Evolutionary conservation across 2,888 invertebrate species (phyloP), one percentile per base, ranked within the genome.

Genomic region (Apodemia duryi): DNA sequence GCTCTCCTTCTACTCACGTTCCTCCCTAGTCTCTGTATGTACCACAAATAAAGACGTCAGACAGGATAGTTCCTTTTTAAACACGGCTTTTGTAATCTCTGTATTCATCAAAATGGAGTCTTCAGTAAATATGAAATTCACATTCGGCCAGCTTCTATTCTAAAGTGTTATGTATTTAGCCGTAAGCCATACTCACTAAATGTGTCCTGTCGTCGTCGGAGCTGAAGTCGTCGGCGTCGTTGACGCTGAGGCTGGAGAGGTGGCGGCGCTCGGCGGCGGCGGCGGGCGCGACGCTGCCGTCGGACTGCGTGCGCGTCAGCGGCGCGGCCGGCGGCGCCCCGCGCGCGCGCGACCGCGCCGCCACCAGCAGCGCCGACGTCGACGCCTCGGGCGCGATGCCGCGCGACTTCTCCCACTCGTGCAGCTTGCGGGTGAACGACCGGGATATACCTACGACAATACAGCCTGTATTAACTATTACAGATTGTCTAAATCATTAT

Each of bases 351-450:
- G 38, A 38, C 6, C 81, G 76, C 1, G 92, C 92, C 29, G 91
- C 91, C 1, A 83, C 94, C 2, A 97, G 89, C 0, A 97, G 85
- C 0, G 97, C 96, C 72, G 97, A 96, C 0, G 97, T 97, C 0
- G 97, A 97, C 0, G 95, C 95, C 82, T 97, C 97, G 0, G 97
- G 97, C 0, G 95, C 95, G 67, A 97, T 97, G 1, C 97, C 97
- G 68, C 95, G 92, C n/a, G 96, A 95, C 76, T 97, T 96, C 80
- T 97, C 96, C 98, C 98, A 98, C 81, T 98, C 97, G 82, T 97
- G 97, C 0, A 98, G 92, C 77, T 97, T 97, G 38, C 96, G 95
- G 0, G 97, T 97, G 83, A 98, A 98, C 73, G 97, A 97, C 61
- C 97, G 94, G 0, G 97, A 97, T 72, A 98, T 97, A 10, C 94